A percentile compares a stretch with the other conserved stretches of the same genome.
These are phyloP conservation scores for Pollicipes pollicipes DNA, from an alignment of 1,140 invertebrate genomes.

Conservation along the genomic window DNA sequence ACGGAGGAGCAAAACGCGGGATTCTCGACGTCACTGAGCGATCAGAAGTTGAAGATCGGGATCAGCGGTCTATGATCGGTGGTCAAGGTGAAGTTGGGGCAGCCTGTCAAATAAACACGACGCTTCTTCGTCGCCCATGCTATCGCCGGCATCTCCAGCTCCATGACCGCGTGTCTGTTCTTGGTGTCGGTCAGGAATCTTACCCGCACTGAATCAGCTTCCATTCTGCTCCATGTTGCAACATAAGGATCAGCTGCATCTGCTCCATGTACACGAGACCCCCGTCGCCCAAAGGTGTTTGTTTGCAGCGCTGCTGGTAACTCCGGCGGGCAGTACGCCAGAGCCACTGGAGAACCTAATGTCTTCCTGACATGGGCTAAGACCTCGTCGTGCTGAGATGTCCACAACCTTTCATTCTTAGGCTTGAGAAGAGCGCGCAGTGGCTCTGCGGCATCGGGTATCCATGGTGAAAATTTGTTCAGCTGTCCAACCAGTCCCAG, in stretches of 20 bases:
- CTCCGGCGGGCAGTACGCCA: slow-evolving; percentile 7
- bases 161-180: slow-evolving; percentile 9
- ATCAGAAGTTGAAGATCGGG: slow-evolving; percentile 10
- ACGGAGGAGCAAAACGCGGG: neutral
- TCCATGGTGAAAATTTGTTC: too few species aligned
- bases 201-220: slow-evolving; percentile 10
- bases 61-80: slow-evolving; percentile 14
- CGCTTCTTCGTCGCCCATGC: slow-evolving; percentile 14
- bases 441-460: neutral
- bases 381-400: slow-evolving; percentile 5
- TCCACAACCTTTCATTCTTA: slow-evolving; percentile 10
- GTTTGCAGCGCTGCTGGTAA: slow-evolving; percentile 5
- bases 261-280: slow-evolving; percentile 4
- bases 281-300: too few species aligned
- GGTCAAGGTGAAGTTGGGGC: slow-evolving; percentile 7
- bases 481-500: too few species aligned
- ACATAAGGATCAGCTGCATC: too few species aligned
- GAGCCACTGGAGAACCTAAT: slow-evolving; percentile 1
- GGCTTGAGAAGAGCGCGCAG: slow-evolving; percentile 9
- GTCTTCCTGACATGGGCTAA: slow-evolving; percentile 7
- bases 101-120: slow-evolving; percentile 10
- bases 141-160: too few species aligned
- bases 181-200: slow-evolving; percentile 10
- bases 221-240: slow-evolving; percentile 5
- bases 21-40: slow-evolving; percentile 10